Evolutionary conservation across 2,888 invertebrate genomes (phyloP).

Genomic region (Drosophila formosana): DNA sequence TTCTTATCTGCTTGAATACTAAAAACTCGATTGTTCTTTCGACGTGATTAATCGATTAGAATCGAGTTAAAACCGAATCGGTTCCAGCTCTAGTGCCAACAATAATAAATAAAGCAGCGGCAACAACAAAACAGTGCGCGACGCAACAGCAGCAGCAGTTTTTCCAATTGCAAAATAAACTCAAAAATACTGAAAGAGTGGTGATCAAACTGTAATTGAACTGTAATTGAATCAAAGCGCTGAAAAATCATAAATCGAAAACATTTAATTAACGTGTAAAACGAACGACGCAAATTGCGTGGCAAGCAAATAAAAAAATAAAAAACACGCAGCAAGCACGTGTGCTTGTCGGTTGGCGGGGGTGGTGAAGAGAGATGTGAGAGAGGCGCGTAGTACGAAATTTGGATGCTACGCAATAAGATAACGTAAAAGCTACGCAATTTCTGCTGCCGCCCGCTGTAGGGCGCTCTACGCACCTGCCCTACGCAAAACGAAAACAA

Average conservation of each 20-base stretch:
- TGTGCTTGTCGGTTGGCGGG: constrained; percentile 41
- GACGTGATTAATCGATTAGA: not conserved
- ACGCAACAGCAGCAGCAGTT: constrained; percentile 43
- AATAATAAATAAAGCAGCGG: constrained; percentile 60
- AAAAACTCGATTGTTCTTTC: not conserved
- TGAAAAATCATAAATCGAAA: not conserved
- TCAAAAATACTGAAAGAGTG: constrained; percentile 8
- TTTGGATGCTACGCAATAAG: constrained; percentile 61
- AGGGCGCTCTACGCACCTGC: constrained; percentile 53
- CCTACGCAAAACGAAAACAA: not conserved
- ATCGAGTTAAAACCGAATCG: not conserved
- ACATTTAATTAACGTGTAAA: not conserved
- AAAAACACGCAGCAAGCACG: constrained; percentile 46
- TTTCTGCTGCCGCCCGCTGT: constrained; percentile 51
- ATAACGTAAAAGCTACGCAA: constrained; percentile 55
- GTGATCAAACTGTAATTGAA: constrained; percentile 5
- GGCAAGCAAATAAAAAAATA: constrained; percentile 23
- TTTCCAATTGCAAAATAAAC: constrained; percentile 34
- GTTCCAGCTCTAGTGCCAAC: constrained; percentile 47
- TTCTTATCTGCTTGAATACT: not conserved
- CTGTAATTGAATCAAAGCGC: not conserved
- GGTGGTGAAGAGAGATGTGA: constrained; percentile 19
- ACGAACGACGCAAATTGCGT: constrained; percentile 53
- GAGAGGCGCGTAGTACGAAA: constrained; percentile 24
- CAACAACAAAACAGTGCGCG: constrained; percentile 54